These are phyloP conservation scores for Phasianus colchicus DNA, from an alignment of 2,113 vertebrate species.

Conservation along the genomic window DNA sequence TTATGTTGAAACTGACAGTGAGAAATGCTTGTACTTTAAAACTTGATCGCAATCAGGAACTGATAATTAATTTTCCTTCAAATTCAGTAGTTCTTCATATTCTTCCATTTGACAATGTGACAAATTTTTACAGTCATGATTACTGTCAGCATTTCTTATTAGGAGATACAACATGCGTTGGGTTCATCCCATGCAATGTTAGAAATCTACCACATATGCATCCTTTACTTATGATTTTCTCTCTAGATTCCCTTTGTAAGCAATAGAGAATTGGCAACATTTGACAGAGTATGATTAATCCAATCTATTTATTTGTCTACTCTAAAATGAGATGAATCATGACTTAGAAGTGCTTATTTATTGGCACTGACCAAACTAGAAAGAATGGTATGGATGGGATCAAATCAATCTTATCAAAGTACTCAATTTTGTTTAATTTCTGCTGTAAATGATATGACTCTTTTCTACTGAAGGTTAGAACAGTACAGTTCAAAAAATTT, in stretches of 20 bases:
- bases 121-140: background rate
- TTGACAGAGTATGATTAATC: constrained; percentile 26
- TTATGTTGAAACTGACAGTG: background rate
- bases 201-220: background rate
- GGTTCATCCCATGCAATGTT: background rate
- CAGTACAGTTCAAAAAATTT: background rate
- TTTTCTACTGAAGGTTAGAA: background rate
- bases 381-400: background rate
- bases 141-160: background rate
- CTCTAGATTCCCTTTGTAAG: background rate
- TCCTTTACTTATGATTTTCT: background rate
- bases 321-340: background rate
- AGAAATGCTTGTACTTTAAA: background rate
- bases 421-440: background rate
- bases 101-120: background rate
- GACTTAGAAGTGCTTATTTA: background rate
- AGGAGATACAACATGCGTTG: background rate
- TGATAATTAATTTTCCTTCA: background rate
- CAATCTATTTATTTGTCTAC: constrained; percentile 11
- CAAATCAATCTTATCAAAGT: background rate
- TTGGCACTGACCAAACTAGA: background rate
- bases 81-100: background rate
- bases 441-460: background rate
- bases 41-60: background rate
- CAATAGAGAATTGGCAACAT: background rate